phyloP scores from a whole-genome alignment of 2,113 vertebrate species.

The Uropsilus gracilis region DNA sequence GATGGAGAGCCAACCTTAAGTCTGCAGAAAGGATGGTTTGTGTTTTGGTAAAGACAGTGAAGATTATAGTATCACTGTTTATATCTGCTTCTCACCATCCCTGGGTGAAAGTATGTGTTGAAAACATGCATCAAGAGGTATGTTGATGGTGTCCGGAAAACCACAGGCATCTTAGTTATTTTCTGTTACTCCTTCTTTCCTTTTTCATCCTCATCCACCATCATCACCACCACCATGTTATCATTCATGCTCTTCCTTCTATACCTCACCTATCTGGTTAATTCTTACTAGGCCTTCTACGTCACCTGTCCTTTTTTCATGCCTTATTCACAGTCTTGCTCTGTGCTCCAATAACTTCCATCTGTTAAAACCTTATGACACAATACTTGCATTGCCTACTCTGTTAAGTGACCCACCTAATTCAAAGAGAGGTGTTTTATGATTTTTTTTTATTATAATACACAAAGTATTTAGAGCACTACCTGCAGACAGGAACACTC shows the following conservation, averaged over 20 bases:
- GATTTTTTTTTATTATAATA: neutral
- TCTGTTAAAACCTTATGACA: neutral
- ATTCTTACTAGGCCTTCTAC: neutral
- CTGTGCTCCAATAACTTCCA: neutral
- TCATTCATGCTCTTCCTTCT: neutral
- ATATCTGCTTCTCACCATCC: neutral
- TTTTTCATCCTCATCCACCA: neutral
- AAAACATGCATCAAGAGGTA: neutral
- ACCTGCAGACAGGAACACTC: neutral
- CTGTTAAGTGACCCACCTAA: neutral
- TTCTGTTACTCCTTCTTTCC: neutral
- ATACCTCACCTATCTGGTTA: neutral
- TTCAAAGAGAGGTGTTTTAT: neutral
- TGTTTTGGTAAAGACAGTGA: neutral
- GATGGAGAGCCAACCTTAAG: neutral
- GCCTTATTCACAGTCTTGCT: neutral
- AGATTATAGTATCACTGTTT: neutral
- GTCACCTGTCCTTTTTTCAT: neutral
- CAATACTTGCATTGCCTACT: neutral
- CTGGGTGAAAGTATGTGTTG: conserved; percentile 1
- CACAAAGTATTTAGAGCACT: neutral
- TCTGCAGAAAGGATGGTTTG: neutral
- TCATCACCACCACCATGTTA: neutral
- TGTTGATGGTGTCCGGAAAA: neutral
- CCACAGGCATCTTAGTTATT: neutral